Percentiles rank a stretch among this genome's conserved stretches.
phyloP scores from a whole-genome alignment of 2,113 vertebrate species.

The Vulpes vulpes region DNA sequence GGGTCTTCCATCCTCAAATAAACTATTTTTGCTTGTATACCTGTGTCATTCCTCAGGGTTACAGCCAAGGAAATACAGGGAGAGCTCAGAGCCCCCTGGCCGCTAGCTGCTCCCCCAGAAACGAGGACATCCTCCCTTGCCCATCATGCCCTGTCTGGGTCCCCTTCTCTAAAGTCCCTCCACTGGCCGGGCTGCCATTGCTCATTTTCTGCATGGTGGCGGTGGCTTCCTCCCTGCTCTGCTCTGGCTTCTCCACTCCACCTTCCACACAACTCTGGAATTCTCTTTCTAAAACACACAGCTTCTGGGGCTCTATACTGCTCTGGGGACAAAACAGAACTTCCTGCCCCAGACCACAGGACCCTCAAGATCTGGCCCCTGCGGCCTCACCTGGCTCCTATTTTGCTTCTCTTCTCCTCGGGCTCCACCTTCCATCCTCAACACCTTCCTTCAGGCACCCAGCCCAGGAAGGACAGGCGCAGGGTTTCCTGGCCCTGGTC shows the following conservation, averaged over 20 bases:
- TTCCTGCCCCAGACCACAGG: background rate
- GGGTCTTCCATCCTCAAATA: slow-evolving; percentile 78
- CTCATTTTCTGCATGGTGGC: background rate
- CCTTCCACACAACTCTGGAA: background rate
- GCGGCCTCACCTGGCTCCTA: background rate
- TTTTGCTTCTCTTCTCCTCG: background rate
- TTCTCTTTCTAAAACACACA: background rate
- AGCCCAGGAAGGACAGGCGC: background rate
- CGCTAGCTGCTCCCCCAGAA: background rate
- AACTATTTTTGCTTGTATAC: slow-evolving; percentile 80
- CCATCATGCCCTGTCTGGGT: background rate
- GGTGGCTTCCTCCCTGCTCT: background rate
- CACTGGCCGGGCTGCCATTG: background rate
- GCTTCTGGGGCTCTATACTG: background rate
- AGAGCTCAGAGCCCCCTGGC: background rate
- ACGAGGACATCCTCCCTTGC: background rate
- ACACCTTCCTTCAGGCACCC: background rate
- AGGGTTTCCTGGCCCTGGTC: background rate
- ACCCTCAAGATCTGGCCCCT: background rate
- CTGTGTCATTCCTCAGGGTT: slow-evolving; percentile 49
- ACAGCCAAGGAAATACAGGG: background rate
- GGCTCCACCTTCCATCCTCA: background rate
- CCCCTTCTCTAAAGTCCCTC: background rate
- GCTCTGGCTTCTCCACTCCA: background rate
- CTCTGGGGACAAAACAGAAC: background rate